phyloP scores from a whole-genome alignment of 1,140 invertebrate genomes.

The Sinella curviseta region DNA sequence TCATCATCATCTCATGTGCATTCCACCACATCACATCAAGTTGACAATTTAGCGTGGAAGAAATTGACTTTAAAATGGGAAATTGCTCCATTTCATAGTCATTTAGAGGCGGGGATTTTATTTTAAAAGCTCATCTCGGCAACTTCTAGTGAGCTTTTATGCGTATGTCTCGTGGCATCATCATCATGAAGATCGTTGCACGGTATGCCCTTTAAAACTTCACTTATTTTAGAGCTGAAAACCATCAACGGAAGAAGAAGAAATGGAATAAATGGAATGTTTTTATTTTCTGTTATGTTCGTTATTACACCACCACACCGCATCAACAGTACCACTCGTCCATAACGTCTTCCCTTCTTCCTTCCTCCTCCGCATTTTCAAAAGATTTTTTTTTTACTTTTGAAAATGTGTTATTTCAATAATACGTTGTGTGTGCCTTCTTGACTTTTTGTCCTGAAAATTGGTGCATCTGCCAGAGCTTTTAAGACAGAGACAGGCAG shows the following conservation, averaged over 20 bases:
- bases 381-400: not conserved
- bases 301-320: not conserved
- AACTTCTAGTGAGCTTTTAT: not conserved
- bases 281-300: not conserved
- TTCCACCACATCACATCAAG: not conserved
- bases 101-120: slow-evolving; percentile 4
- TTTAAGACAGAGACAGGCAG: not conserved
- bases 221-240: too few species aligned
- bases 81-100: slow-evolving; percentile 24
- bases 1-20: not conserved
- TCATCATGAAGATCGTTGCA: too few species aligned
- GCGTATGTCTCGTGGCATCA: not conserved
- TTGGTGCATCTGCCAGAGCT: not conserved
- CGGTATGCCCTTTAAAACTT: too few species aligned
- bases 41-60: slow-evolving; percentile 22
- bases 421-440: not conserved
- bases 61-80: slow-evolving; percentile 25
- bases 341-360: not conserved
- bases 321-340: not conserved
- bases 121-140: not conserved
- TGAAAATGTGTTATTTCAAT: slow-evolving; percentile 6
- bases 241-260: not conserved
- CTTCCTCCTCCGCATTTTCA: not conserved
- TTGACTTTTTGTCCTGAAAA: not conserved
- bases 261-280: not conserved